A percentile compares a stretch with the other conserved stretches of the same genome.
Conservation (phyloP, 2,888 invertebrate species). For the Xestobium rufovillosum region DNA sequence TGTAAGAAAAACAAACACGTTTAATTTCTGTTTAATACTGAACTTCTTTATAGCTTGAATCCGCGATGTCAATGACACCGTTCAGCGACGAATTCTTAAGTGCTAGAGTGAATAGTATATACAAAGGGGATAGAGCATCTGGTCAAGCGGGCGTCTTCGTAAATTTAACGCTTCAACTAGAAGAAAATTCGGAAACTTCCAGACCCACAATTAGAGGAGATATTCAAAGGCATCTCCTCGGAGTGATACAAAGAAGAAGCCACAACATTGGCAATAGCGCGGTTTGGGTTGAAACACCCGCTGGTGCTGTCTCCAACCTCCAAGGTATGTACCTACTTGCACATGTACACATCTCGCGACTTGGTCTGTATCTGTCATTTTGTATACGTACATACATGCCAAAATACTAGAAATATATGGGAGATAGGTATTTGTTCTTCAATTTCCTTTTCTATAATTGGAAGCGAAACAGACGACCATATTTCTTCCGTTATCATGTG, state of each 20-base stretch:
- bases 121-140: slow-evolving; percentile 59
- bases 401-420: too few relatives aligned
- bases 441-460: too few relatives aligned
- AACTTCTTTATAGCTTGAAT: slow-evolving; percentile 61
- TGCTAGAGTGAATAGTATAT: slow-evolving; percentile 70
- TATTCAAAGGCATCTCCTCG: slow-evolving; percentile 75
- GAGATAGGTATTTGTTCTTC: too few relatives aligned
- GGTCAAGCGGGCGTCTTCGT: slow-evolving; percentile 72
- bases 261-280: slow-evolving; percentile 86
- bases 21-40: too few relatives aligned
- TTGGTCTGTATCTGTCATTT: too few relatives aligned
- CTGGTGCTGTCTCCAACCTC: slow-evolving; percentile 69
- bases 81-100: slow-evolving; percentile 82
- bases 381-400: too few relatives aligned
- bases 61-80: slow-evolving; percentile 87
- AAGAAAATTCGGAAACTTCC: slow-evolving; percentile 66
- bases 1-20: slow-evolving; percentile 50
- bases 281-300: slow-evolving; percentile 74
- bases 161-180: slow-evolving; percentile 75
- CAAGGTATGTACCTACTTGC: slow-evolving; percentile 50
- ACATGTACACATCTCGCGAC: too few relatives aligned
- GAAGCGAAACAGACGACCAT: too few relatives aligned
- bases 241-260: slow-evolving; percentile 72
- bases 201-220: slow-evolving; percentile 63
- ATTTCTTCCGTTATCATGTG: too few relatives aligned